These are phyloP conservation scores for Atethmia centrago DNA, from an alignment of 2,888 invertebrate genomes.

Conservation along the genomic window DNA sequence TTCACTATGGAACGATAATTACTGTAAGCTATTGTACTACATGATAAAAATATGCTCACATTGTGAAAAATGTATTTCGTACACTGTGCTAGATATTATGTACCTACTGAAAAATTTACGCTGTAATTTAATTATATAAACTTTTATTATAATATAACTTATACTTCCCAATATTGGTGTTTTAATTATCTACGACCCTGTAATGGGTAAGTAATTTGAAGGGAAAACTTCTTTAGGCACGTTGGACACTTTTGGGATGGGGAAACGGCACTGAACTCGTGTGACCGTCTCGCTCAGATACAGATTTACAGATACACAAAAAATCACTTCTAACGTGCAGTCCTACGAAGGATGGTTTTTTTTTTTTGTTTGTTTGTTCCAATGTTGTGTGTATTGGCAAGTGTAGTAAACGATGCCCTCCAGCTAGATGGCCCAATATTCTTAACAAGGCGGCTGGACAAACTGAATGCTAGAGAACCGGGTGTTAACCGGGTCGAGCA, in stretches of 20 bases:
- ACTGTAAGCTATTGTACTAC: constrained; percentile 81
- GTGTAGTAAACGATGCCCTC: rapidly evolving
- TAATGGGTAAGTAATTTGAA: too few species aligned
- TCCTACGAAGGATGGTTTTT: too few species aligned
- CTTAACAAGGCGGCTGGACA: too few species aligned
- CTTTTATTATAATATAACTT: constrained; percentile 89
- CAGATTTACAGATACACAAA: too few species aligned
- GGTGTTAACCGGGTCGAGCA: background rate
- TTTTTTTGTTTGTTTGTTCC: background rate
- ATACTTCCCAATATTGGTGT: constrained; percentile 86
- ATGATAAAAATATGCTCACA: constrained; percentile 86
- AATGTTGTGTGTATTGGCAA: background rate
- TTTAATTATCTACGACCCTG: constrained; percentile 73
- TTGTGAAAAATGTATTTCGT: constrained; percentile 84
- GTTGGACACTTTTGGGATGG: too few species aligned
- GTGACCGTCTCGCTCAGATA: too few species aligned
- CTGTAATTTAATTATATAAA: constrained; percentile 89
- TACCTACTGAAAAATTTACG: constrained; percentile 86
- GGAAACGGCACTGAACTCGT: too few species aligned
- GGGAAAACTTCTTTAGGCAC: too few species aligned
- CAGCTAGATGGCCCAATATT: too few species aligned
- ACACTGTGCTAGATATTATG: constrained; percentile 87
- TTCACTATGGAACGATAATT: constrained; percentile 75
- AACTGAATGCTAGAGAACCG: background rate
- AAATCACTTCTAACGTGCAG: too few species aligned